Conservation (phyloP, 2,888 invertebrate genomes). For the Cancer borealis region DNA sequence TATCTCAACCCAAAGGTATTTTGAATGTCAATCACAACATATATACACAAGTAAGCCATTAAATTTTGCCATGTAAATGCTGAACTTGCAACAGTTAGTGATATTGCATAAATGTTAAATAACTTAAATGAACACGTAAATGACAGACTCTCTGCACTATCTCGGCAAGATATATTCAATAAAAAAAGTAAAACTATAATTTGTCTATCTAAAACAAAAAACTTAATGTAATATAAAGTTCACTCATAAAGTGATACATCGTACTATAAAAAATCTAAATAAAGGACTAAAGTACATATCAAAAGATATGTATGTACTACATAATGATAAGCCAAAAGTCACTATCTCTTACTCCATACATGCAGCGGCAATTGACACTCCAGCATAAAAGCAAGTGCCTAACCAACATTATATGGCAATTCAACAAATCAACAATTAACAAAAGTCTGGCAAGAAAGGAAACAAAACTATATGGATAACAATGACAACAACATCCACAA, state of each 20-base stretch:
- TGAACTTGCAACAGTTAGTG: background rate
- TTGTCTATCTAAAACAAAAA: background rate
- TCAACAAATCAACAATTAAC: background rate
- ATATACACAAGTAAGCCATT: background rate
- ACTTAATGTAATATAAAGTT: background rate
- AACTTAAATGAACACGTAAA: background rate
- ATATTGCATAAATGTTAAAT: background rate
- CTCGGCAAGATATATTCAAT: background rate
- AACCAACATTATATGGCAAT: background rate
- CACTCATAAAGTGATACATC: background rate
- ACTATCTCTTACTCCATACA: background rate
- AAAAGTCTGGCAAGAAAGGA: background rate
- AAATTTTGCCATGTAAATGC: background rate
- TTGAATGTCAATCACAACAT: background rate
- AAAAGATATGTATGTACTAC: conserved; percentile 7
- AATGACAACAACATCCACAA: background rate
- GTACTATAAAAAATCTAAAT: background rate
- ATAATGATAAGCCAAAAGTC: background rate
- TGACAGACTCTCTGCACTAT: background rate
- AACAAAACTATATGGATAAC: background rate
- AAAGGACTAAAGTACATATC: background rate
- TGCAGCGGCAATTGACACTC: background rate
- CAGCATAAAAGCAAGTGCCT: background rate
- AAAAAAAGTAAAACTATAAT: background rate
- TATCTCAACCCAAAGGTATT: background rate